Evolutionary conservation across 2,797 vertebrate species (phyloP).

Genomic region (Peromyscus attwateri): DNA sequence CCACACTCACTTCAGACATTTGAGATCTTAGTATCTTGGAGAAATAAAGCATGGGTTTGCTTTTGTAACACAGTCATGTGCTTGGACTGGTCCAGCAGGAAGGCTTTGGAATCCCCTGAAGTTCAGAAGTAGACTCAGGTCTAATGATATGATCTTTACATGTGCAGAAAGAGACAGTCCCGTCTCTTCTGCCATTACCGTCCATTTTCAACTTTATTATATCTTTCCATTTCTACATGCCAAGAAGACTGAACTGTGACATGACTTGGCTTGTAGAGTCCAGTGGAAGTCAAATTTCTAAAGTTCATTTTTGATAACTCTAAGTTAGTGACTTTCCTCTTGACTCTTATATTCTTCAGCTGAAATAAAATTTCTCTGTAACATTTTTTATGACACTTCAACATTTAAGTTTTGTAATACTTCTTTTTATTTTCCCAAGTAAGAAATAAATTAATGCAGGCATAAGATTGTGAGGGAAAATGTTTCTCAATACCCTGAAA

Average conservation of each 20-base stretch:
- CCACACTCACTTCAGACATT: neutral
- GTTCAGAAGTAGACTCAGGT: neutral
- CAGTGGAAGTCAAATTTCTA: neutral
- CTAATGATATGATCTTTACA: neutral
- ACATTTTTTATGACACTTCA: neutral
- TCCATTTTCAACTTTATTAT: neutral
- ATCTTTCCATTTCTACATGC: neutral
- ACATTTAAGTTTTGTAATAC: conserved; percentile 2
- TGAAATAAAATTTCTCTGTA: conserved; percentile 49
- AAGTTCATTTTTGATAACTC: neutral
- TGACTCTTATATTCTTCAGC: conserved; percentile 21
- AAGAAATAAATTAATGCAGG: conserved; percentile 36
- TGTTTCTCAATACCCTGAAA: neutral
- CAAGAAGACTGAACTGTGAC: neutral
- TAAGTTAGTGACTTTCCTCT: neutral
- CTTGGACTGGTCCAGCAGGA: neutral
- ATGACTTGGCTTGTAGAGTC: neutral
- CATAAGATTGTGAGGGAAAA: conserved; percentile 4
- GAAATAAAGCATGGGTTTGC: conserved; percentile 5
- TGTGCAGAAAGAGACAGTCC: neutral
- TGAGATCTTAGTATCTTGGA: neutral
- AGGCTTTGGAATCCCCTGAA: neutral
- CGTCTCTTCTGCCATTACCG: neutral
- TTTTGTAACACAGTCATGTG: neutral
- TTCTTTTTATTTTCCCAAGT: conserved; percentile 53